Base-by-base conservation (phyloP, 2,797 vertebrate genomes). In the Florisuga fusca region DNA sequence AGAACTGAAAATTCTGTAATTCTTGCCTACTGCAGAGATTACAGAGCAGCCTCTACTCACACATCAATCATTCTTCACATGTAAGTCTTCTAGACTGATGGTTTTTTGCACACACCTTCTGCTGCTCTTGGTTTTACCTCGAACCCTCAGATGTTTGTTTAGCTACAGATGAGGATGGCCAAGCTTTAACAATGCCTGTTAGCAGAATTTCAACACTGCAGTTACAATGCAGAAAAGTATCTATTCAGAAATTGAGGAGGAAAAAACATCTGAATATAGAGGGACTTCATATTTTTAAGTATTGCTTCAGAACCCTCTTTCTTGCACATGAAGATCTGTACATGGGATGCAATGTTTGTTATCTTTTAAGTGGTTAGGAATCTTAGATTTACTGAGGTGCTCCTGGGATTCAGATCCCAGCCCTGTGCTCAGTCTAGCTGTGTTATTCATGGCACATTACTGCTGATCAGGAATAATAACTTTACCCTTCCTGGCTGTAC, bases 121-220 rank as follows among this genome's bases (percentile, higher is more conserved):
- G 41, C 61, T 79, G 67, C 61, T 50, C 54, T n/a, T 41, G n/a
- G 16, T 33, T 80, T 68, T 33, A 29, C 27, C 23, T 43, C n/a
- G 7, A 10, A 79, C 27, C 9, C 31, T 27, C 1, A 3, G 34
- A 26, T 29, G 25, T 57, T 77, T 53, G 10, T 72, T 62, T 43
- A 36, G 36, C 63, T 10, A 4, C 4, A 16, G 46, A 29, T 53
- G 62, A 55, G 34, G 55, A 29, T 1, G 15, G 67, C 48, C 1
- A 7, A 19, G 33, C 61, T 61, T 0, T 17, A 38, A 15, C 45
- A 57, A 5, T 2, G 6, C 15, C 25, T 29, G 23, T 45, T 8
- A 64, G 43, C 71, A 48, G 54, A 34, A 54, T 54, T 43, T 50
- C 19, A 7, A 1, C 29, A 15, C 3, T 55, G 43, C 31, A 62